Evolutionary conservation across 2,797 vertebrate genomes (phyloP), one percentile per base, ranked within the genome.

Genomic region (Thripadectes ignobilis): DNA sequence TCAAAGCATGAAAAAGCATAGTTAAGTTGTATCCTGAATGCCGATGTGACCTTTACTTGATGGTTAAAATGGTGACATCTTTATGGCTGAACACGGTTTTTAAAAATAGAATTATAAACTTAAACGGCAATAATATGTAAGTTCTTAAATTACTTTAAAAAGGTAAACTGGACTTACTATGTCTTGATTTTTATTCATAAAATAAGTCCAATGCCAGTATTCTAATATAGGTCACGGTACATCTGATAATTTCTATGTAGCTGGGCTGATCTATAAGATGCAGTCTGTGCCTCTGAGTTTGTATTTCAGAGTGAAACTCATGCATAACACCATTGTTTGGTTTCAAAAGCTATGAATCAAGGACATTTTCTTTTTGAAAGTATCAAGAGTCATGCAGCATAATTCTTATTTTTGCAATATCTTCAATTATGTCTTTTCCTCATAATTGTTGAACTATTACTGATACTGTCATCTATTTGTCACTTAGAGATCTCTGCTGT

Each of bases 1-100:
- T 94, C 93, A 86, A 88, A 88, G 92, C 96, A 96, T 96, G 96
- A 92, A 96, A 73, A 96, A 94, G 85, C 65, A 88, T 88, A 93
- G 82, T 87, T 91, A 93, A 92, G 54, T 77, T 96, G 75, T 88
- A 92, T 95, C 91, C 58, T 92, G 89, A 92, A 95, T 93, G 85
- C 76, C 39, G 7, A 80, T 92, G 65, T 96, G 91, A 95, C 94
- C 92, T 96, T 96, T 97, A 58, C 89, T 71, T 96, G 91, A 92
- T 89, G 89, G 87, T 51, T 93, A 38, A 93, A 96, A 96, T 92
- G 62, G 95, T 93, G 92, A 92, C 82, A 94, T 96, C 82, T 92
- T 95, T 43, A 96, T 95, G 95, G 62, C 90, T 93, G 83, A 89
- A 89, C 92, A 96, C 59, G 89, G 30, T 73, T 95, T 91, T 93